Base-by-base conservation (phyloP, 2,797 vertebrate species). In the Taeniopygia guttata region DNA sequence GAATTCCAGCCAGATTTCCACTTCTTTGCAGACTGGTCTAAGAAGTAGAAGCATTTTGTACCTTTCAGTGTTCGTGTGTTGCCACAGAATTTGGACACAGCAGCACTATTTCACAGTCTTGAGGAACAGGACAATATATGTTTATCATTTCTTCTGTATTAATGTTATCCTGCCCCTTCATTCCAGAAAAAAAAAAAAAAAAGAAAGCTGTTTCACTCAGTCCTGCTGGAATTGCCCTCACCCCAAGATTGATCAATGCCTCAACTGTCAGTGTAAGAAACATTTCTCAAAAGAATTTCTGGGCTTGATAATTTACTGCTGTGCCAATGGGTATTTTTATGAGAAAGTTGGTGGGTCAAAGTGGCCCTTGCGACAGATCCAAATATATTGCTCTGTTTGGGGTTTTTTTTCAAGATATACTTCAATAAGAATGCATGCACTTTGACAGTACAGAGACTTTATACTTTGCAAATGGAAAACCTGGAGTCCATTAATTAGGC, bases 401-500 rank as follows among this genome's bases (percentile, higher is more conserved):
- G 2, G 1, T 84, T 93, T 95, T 93, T 95, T 68, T 26, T 19
- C 11, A 82, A 70, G 67, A 90, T 86, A 87, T 5, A 21, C 40
- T 96, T 94, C 64, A 64, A 76, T 68, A 90, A 38, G 40, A 69
- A 66, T 51, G 26, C 22, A 56, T 74, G 76, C n/a, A 73, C 40
- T 77, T 96, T 82, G 43, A 83, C 70, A 92, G 45, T 78, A 55
- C 49, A 87, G 87, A 93, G 69, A 32, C 43, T 93, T 92, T 86
- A 85, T 51, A 69, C 56, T 86, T 55, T 80, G 10, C 83, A 94
- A 95, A 91, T 67, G 30, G 82, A 92, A 95, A 62, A 79, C 5
- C 16, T 58, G 29, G 63, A 94, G 27, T 73, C 38, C 29, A 92
- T 96, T 96, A 94, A 90, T 94, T 80, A 91, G 81, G 58, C 14